phyloP scores from a whole-genome alignment of 2,888 invertebrate species.

The Apodemia duryi region DNA sequence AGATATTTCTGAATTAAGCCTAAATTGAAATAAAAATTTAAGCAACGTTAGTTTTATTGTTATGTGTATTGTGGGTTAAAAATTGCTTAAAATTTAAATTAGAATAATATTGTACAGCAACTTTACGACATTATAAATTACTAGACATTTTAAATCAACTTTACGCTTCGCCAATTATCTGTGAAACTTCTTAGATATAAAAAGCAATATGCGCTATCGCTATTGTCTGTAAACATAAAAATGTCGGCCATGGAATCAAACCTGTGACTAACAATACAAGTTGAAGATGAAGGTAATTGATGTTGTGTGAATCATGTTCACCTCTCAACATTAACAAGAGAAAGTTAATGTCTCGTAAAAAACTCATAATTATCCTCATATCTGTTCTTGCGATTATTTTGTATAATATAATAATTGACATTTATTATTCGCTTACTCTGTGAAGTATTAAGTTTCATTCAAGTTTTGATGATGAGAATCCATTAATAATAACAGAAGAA shows the following conservation, averaged over 20 bases:
- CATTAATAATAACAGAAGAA: neutral
- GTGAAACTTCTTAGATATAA: slow-evolving; percentile 2
- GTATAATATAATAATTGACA: neutral
- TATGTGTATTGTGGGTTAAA: too few relatives aligned
- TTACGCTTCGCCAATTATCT: slow-evolving; percentile 1
- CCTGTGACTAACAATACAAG: slow-evolving; percentile 19
- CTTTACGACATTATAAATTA: neutral
- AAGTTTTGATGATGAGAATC: neutral
- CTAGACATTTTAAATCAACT: neutral
- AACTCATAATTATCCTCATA: slow-evolving; percentile 18
- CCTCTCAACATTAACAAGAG: slow-evolving; percentile 21
- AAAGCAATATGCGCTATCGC: neutral
- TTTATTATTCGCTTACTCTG: slow-evolving; percentile 9
- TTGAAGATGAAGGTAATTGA: slow-evolving; percentile 22
- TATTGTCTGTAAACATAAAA: slow-evolving; percentile 17
- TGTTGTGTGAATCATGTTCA: slow-evolving; percentile 23
- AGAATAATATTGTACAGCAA: neutral
- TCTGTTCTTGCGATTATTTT: neutral
- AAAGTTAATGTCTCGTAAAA: slow-evolving; percentile 24
- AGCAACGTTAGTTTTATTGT: neutral
- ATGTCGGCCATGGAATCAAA: slow-evolving; percentile 19
- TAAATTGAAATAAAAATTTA: neutral
- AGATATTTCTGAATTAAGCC: too few relatives aligned
- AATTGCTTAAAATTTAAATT: too few relatives aligned
- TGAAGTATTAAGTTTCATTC: neutral